Conservation (phyloP, 2,113 vertebrate genomes). For the Sisor rabdophorus region DNA sequence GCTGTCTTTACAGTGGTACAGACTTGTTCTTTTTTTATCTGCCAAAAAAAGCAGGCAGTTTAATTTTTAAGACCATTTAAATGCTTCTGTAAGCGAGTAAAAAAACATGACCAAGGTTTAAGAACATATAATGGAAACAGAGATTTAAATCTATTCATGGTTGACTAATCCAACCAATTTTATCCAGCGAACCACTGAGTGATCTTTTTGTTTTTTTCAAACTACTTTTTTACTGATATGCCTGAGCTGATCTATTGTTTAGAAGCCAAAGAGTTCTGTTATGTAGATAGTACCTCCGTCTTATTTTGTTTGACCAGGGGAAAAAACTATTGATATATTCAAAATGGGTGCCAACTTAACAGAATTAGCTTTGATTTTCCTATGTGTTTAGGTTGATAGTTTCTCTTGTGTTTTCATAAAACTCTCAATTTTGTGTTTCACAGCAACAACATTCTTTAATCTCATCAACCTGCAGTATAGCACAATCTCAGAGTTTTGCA, state of each 20-base stretch:
- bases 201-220: not conserved
- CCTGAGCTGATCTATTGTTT: too few relatives aligned
- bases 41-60: too few relatives aligned
- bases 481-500: constrained; percentile 99
- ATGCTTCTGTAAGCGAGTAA: too few relatives aligned
- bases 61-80: too few relatives aligned
- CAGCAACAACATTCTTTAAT: constrained; percentile 98
- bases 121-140: not conserved
- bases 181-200: not conserved
- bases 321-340: too few relatives aligned
- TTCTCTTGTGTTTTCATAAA: not conserved
- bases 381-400: not conserved
- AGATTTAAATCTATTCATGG: not conserved
- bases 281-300: not conserved
- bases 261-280: too few relatives aligned
- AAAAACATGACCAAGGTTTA: too few relatives aligned
- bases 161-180: not conserved
- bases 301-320: too few relatives aligned
- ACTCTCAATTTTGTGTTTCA: constrained; percentile 36
- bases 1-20: not conserved
- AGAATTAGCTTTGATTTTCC: not conserved
- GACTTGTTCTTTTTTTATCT: too few relatives aligned
- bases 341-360: not conserved
- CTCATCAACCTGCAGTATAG: constrained; percentile 99
- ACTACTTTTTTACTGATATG: too few relatives aligned